Percentiles rank a stretch among this genome's conserved stretches.
These are phyloP conservation scores for Puma concolor DNA, from an alignment of 2,113 vertebrate species.

Conservation along the genomic window DNA sequence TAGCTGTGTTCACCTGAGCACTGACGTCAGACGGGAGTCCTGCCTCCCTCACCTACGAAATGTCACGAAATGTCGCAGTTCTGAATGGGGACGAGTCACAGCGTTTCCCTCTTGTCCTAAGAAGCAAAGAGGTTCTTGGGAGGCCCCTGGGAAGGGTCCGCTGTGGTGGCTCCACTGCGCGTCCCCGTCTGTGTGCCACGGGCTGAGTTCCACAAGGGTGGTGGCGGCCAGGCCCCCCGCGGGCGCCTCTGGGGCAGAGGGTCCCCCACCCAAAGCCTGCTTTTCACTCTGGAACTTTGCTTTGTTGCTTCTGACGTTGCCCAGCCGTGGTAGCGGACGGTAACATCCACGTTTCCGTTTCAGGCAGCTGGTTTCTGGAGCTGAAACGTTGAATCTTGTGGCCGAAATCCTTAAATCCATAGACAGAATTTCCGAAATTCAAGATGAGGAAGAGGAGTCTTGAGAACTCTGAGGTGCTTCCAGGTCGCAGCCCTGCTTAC, in stretches of 20 bases:
- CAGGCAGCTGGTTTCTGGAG: conserved; percentile 88
- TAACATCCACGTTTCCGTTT: fast-evolving
- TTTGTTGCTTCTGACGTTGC: fast-evolving
- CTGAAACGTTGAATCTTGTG: conserved; percentile 84
- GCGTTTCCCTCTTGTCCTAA: fast-evolving
- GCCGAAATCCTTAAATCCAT: conserved; percentile 88
- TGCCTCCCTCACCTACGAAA: fast-evolving
- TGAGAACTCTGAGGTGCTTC: conserved; percentile 21
- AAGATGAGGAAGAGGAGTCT: conserved; percentile 60
- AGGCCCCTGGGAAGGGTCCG: neutral
- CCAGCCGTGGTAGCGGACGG: fast-evolving
- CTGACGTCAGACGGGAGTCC: fast-evolving
- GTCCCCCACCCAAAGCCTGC: neutral
- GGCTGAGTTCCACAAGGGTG: neutral
- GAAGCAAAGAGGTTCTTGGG: neutral
- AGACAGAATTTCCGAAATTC: conserved; percentile 86
- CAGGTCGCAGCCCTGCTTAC: fast-evolving
- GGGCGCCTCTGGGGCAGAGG: neutral
- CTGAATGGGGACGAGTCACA: neutral
- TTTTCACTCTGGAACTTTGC: neutral
- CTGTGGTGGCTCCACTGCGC: neutral
- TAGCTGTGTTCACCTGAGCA: fast-evolving
- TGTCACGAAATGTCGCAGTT: fast-evolving
- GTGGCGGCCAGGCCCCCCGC: no score
- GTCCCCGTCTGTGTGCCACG: fast-evolving